Evolutionary conservation across 2,888 invertebrate genomes (phyloP), one percentile per base, ranked within the genome.

Genomic region (Vandiemenella viatica): DNA sequence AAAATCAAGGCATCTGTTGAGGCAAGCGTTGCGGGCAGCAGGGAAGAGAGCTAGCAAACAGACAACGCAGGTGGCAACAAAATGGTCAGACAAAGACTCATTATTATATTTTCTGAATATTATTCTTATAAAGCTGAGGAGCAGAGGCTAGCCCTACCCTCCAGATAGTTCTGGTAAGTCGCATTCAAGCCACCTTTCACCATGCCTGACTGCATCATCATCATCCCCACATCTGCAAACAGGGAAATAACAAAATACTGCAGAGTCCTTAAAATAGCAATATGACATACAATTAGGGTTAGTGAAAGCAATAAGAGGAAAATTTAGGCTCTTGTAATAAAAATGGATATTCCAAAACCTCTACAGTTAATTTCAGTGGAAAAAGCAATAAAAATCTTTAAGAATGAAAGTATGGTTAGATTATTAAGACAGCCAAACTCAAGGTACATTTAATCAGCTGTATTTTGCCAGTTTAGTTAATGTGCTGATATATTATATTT

Each of bases 191-290:
- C 81, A 76, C 86, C 83, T 80, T 87, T 88, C 81, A 88, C 86
- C 88, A 89, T 88, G 76, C 88, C 88, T 71, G 86, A 80, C 83
- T 88, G 87, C 87, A 88, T 87, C 88, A 89, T 86, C 79, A 89
- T 87, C 88, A 88, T 88, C 77, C 88, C 88, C 74, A 89, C 88
- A 88, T 88, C 88, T 88, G 88, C 66, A 83, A 83, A 80, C 79
- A 80, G 73, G 48, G 43, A 45, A 51, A 48, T 42, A 49, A 45
- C 43, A 52, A 48, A 37, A 37, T 18, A 20, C 38, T 37, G 16
- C 19, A 37, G n/a, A n/a, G 19, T 42, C 17, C 42, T 42, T 10
- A 44, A 23, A 22, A 46, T 22, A 38, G 21, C 44, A 48, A 23
- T 45, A 20, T 37, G 15, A n/a, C n/a, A n/a, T n/a, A n/a, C n/a